phyloP scores from a whole-genome alignment of 2,113 vertebrate genomes.

The Syngnathus floridae region DNA sequence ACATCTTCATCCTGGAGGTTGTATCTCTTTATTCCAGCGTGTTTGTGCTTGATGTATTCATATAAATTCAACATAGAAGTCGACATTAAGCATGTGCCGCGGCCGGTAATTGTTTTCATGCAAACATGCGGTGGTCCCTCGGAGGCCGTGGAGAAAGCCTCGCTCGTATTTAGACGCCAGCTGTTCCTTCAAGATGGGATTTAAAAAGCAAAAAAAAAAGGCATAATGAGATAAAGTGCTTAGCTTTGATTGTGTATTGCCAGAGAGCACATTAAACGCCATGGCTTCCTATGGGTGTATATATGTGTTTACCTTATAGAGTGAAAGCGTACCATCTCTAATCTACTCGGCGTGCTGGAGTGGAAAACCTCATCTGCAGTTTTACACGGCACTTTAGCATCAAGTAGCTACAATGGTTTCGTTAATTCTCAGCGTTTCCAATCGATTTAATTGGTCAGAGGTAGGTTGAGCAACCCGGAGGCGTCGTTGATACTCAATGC shows the following conservation, averaged over 20 bases:
- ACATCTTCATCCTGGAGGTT: constrained; percentile 27
- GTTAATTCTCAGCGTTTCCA: not conserved
- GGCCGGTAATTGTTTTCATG: constrained; percentile 2
- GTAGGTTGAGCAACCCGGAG: not conserved
- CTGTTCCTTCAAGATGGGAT: constrained; percentile 9
- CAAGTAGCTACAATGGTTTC: not conserved
- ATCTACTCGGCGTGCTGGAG: not conserved
- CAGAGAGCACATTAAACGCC: not conserved
- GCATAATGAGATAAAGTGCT: constrained; percentile 1
- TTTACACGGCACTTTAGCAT: not conserved
- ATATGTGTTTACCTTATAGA: constrained; percentile 2
- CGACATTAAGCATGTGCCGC: not conserved
- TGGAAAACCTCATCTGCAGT: constrained; percentile 4
- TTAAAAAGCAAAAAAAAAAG: not conserved
- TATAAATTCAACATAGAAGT: not conserved
- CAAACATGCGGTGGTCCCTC: constrained; percentile 2
- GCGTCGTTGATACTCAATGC: too few relatives aligned
- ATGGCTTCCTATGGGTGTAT: constrained; percentile 3
- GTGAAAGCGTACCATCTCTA: not conserved
- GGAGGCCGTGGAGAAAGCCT: not conserved
- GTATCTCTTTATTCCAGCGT: constrained; percentile 14
- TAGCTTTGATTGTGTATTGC: constrained; percentile 5
- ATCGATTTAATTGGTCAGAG: not conserved
- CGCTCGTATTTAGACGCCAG: constrained; percentile 6
- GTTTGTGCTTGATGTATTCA: not conserved